Evolutionary conservation across 2,888 invertebrate species (phyloP).

Genomic region (Psylliodes chrysocephalus): DNA sequence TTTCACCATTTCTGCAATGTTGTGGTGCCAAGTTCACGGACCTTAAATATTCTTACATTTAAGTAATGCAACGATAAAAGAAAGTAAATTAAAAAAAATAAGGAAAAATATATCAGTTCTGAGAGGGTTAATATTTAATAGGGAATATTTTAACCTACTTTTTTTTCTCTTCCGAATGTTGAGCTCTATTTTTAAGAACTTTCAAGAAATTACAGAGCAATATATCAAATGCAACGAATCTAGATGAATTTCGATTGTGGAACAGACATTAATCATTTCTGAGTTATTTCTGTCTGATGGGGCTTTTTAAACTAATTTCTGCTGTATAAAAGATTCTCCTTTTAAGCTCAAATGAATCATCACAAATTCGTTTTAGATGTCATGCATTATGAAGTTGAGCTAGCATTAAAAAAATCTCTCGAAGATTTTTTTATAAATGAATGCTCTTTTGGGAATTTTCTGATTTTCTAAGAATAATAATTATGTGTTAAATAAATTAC

Average conservation of each 20-base stretch:
- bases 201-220: constrained; percentile 16
- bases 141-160: background rate
- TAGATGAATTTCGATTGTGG: constrained; percentile 15
- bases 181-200: background rate
- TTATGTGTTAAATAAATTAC: too few relatives aligned
- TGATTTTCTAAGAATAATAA: too few relatives aligned
- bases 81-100: too few relatives aligned
- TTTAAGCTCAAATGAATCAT: constrained; percentile 7
- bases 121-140: too few relatives aligned
- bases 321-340: background rate
- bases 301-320: constrained; percentile 9
- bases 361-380: background rate
- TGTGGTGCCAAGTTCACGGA: too few relatives aligned
- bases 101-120: too few relatives aligned
- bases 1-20: too few relatives aligned
- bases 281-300: constrained; percentile 14
- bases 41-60: too few relatives aligned
- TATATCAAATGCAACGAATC: constrained; percentile 12
- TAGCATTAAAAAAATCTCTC: background rate
- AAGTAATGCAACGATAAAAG: too few relatives aligned
- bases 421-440: too few relatives aligned
- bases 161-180: background rate
- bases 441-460: too few relatives aligned
- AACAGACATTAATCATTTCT: constrained; percentile 12
- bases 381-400: background rate